Evolutionary conservation across 92 coral and sea anemone genomes (phyloP).

Genomic region (Anthopleura xanthogrammica): DNA sequence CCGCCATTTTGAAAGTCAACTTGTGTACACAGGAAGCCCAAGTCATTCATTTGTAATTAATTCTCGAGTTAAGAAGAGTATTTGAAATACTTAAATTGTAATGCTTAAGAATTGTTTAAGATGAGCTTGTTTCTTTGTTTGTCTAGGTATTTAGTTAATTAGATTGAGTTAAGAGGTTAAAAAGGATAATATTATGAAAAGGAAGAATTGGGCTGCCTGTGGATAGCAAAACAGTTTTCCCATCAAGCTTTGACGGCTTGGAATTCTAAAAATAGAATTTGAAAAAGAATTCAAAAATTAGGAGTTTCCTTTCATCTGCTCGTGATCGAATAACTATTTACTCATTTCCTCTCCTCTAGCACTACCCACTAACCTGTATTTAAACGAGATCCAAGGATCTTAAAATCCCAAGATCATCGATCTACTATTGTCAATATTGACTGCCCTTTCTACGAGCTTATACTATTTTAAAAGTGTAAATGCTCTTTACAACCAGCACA

Average conservation of each 20-base stretch:
- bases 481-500: too few species aligned
- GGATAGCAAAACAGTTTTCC: slow-evolving; percentile 46
- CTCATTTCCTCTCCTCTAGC: background rate
- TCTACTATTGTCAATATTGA: background rate
- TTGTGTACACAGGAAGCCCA: background rate
- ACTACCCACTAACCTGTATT: background rate
- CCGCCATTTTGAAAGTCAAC: slow-evolving; percentile 60
- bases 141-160: background rate
- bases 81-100: too few species aligned
- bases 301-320: background rate
- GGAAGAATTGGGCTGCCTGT: background rate
- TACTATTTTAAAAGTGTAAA: too few species aligned
- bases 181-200: background rate
- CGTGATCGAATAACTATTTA: background rate
- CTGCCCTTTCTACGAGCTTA: background rate
- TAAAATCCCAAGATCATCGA: background rate
- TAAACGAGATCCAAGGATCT: background rate
- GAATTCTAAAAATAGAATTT: slow-evolving; percentile 7
- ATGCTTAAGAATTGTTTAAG: too few species aligned
- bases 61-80: background rate
- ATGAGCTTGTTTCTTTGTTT: too few species aligned
- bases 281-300: background rate
- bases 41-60: background rate
- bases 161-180: background rate
- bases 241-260: slow-evolving; percentile 15